Conservation (phyloP, 2,888 invertebrate genomes). For the Xanthia icteritia region DNA sequence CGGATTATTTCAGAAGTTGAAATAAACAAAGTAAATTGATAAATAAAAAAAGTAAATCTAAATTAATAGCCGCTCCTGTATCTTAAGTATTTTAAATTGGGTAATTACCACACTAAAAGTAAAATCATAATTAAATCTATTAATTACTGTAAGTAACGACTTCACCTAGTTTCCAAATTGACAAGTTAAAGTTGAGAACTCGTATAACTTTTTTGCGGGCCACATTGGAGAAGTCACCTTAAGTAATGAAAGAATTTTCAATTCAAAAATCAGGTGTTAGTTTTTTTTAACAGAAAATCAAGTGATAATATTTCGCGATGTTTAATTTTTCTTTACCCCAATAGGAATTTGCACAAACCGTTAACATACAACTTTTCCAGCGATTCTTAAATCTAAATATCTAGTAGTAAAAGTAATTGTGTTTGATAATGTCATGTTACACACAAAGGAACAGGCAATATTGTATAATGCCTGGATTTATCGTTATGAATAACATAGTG, state of each 20-base stretch:
- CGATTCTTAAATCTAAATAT: neutral
- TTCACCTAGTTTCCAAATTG: neutral
- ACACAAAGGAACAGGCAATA: conserved; percentile 9
- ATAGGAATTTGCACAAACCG: neutral
- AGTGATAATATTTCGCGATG: neutral
- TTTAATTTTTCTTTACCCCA: neutral
- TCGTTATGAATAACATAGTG: conserved; percentile 14
- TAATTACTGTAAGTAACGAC: neutral
- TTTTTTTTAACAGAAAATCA: neutral
- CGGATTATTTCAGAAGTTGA: neutral
- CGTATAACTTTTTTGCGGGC: too few species aligned
- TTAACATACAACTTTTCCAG: neutral
- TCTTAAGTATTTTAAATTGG: neutral
- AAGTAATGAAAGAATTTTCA: too few species aligned
- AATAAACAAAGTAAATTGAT: too few species aligned
- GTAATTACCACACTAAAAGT: neutral
- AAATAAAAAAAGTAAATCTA: neutral
- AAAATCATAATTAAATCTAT: neutral
- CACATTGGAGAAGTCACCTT: too few species aligned
- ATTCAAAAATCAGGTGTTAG: too few species aligned
- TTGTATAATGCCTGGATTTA: neutral
- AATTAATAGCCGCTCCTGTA: neutral
- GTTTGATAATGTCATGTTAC: neutral
- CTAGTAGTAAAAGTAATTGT: neutral
- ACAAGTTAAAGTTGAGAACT: too few species aligned